Evolutionary conservation across 1,140 invertebrate genomes (phyloP).

Genomic region (Pentalonia nigronervosa): DNA sequence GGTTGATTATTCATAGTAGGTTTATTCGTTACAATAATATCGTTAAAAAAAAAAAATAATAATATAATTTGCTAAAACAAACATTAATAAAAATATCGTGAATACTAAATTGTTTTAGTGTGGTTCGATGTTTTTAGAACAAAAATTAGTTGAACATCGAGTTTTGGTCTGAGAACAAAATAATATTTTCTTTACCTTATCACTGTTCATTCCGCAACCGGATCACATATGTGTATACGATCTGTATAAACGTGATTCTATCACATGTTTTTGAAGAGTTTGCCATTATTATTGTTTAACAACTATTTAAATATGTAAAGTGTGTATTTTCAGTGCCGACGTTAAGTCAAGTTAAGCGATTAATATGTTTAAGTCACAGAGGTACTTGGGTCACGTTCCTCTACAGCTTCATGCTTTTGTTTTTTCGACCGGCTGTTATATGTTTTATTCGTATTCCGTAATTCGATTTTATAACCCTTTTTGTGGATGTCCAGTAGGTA

Average conservation of each 20-base stretch:
- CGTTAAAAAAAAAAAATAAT: not conserved
- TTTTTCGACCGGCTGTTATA: not conserved
- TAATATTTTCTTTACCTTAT: conserved; percentile 18
- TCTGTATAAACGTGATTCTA: not conserved
- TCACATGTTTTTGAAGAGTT: not conserved
- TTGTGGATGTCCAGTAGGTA: not conserved
- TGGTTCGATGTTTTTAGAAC: not conserved
- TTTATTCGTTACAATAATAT: not conserved
- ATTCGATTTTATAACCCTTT: conserved; percentile 6
- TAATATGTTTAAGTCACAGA: not conserved
- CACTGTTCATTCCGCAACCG: not conserved
- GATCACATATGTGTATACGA: not conserved
- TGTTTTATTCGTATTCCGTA: not conserved
- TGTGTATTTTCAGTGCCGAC: not conserved
- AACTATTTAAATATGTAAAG: not conserved
- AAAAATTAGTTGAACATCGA: not conserved
- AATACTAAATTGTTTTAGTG: not conserved
- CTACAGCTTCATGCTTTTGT: not conserved
- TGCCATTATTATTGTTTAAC: not conserved
- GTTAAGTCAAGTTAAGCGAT: not conserved
- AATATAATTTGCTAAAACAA: not conserved
- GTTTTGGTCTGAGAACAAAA: not conserved
- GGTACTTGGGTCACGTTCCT: not conserved
- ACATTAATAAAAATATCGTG: not conserved
- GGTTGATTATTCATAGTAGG: not conserved